Base-by-base conservation (phyloP, 1,140 invertebrate genomes). In the Neodiprion virginianus region DNA sequence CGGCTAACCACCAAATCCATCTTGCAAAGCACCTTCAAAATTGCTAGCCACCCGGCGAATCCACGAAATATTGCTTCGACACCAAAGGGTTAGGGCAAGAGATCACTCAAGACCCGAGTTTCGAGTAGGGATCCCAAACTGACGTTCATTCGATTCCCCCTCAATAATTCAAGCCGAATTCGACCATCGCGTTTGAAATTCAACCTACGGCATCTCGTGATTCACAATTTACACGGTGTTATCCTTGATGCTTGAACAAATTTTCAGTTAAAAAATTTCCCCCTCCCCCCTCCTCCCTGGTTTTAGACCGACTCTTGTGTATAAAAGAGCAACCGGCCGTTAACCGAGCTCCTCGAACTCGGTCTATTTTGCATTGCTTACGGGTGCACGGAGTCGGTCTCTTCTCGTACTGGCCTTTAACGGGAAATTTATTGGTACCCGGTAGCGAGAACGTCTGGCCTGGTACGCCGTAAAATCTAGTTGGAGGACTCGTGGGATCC, bases 391-490 rank as follows among this genome's bases (percentile, higher is more conserved):
- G 53, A 12, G 28, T 40, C 28, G 28, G 28, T 40, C 53, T 61
- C 8, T 61, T 17, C 4, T 8, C 11, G 53, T 61, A 61, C n/a
- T 61, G 53, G 53, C 53, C 53, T 61, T 61, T 61, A 61, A 61
- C 28, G 53, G 53, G n/a, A 61, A 61, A 61, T 61, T 61, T 61
- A 61, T 61, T 17, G 53, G 5, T 61, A 17, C 53, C 53, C 53
- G 53, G 53, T 61, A 1, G 53, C 53, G 53, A 61, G 53, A 61
- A n/a, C 53, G 53, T 61, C 53, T 61, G 53, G 53, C 53, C 7
- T 61, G 53, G 53, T 61, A n/a, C 53, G 53, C 53, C 53, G 53
- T 61, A 61, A 61, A 61, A 61, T 61, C 53, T 61, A 61, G 53
- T 61, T 61, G 53, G 53, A 61, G 53, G 53, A 61, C 53, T 61